Evolutionary conservation across 2,113 vertebrate genomes (phyloP), one percentile per base, ranked within the genome.

Genomic region (Nothobranchius furzeri): DNA sequence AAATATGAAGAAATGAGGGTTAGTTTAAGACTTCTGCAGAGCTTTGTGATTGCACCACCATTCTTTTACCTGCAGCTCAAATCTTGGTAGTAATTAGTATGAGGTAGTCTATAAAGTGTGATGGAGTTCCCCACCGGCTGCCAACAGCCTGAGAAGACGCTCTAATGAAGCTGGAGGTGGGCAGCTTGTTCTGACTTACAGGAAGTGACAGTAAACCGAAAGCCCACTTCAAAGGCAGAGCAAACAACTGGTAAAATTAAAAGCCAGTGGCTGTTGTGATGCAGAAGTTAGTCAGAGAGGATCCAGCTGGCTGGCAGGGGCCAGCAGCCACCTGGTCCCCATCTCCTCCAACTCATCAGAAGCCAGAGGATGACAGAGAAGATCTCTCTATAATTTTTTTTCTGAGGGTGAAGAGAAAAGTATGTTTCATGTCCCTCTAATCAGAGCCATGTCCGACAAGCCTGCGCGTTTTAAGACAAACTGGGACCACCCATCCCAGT

Each of bases 401-500:
- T 40, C 11, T 25, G 76, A 2, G 66, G 70, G 65, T 73, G 78
- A 85, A 73, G 70, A 78, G 43, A 10, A 12, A 9, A 45, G 83
- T 76, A 74, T 83, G 83, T 87, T 85, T 87, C 81, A 85, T 78
- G 77, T 82, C 84, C 86, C 67, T 91, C 74, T 88, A 92, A 93
- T 93, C 91, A 92, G 86, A 93, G 76, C 81, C 88, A 85, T 35
- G 69, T 84, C 72, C 81, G 82, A 90, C 86, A 90, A 75, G 82
- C 70, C 74, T 85, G 9, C 70, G 77, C 80, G 78, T 88, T 88
- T 82, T 71, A 86, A 91, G 75, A 88, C 87, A 87, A 89, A 86
- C 56, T 54, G 68, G 74, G 90, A 93, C 91, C 92, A 92, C 90
- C 90, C 91, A 91, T 89, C 86, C 85, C 74, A 20, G 55, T 8